Evolutionary conservation across 2,888 invertebrate genomes (phyloP), one percentile per base, ranked within the genome.

Genomic region (Meiosimyza platycephala): DNA sequence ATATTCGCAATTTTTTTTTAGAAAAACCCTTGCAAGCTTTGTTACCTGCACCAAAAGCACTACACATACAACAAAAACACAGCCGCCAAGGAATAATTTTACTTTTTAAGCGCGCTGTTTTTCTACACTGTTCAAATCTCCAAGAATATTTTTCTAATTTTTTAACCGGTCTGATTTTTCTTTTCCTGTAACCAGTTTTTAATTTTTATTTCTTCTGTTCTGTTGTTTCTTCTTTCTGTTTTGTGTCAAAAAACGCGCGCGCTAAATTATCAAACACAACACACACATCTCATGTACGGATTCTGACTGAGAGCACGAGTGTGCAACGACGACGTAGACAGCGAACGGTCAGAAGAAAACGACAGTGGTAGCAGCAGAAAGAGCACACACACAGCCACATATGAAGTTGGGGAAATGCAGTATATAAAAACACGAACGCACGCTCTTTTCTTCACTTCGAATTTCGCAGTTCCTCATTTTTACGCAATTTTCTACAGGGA

Each of bases 211-310:
- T 50, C 22, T 55, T n/a, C 69, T 47, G 40, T 40, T 40, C 40
- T 40, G 40, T 9, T 40, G 40, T 40, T 40, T 40, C 40, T 40
- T 40, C 40, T 40, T 40, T 40, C 40, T 40, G 40, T 40, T 40
- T 40, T 40, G 40, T 40, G 40, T 50, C 48, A 50, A 55, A 28
- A 33, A 72, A 72, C 47, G 50, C 57, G 50, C 72, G 72, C 72
- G 72, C 57, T 48, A 52, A 57, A 48, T 57, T 55, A 15, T 65
- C 15, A 51, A 63, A 40, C 60, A 72, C 67, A 60, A 72, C 55
- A 66, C 59, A 54, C 55, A 72, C 72, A 66, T 70, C 47, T 70
- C 70, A 63, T 52, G 62, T 62, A 70, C 70, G 52, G 62, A 70
- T 63, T 70, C 63, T 47, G 62, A 70, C 70, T 70, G 70, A 62